A percentile compares a stretch with the other conserved stretches of the same genome.
These are phyloP conservation scores for Calephelis virginiensis DNA, from an alignment of 1,140 invertebrate genomes.

Conservation along the genomic window DNA sequence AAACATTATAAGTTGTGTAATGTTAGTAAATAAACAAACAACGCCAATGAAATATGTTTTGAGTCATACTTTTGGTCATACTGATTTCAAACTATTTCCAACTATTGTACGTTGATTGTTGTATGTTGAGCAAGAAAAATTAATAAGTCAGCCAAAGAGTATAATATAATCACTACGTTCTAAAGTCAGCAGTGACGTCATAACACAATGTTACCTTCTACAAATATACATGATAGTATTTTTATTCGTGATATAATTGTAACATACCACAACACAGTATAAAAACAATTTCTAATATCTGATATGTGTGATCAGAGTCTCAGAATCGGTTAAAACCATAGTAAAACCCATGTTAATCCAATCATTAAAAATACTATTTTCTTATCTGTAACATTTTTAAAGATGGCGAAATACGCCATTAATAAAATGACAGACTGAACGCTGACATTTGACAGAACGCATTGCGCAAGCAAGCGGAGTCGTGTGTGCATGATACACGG, in stretches of 20 bases:
- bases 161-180: too few species aligned
- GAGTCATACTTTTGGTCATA: background rate
- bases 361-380: background rate
- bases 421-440: slow-evolving; percentile 41
- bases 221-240: background rate
- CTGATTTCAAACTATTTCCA: background rate
- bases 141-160: background rate
- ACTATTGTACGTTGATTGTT: background rate
- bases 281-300: too few species aligned
- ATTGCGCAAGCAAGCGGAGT: slow-evolving; percentile 71
- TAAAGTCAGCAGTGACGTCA: background rate
- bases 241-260: too few species aligned
- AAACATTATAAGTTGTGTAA: slow-evolving; percentile 1
- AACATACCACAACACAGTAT: too few species aligned
- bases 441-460: slow-evolving; percentile 37
- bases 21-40: background rate
- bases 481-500: slow-evolving; percentile 73
- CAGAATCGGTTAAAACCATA: background rate
- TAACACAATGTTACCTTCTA: background rate
- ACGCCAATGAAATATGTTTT: background rate
- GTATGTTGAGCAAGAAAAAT: background rate
- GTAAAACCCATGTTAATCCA: background rate
- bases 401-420: slow-evolving; percentile 42
- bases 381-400: slow-evolving; percentile 21
- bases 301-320: background rate